A percentile compares a stretch with the other conserved stretches of the same genome.
phyloP scores from a whole-genome alignment of 2,797 vertebrate species.

The Meda fulgida region DNA sequence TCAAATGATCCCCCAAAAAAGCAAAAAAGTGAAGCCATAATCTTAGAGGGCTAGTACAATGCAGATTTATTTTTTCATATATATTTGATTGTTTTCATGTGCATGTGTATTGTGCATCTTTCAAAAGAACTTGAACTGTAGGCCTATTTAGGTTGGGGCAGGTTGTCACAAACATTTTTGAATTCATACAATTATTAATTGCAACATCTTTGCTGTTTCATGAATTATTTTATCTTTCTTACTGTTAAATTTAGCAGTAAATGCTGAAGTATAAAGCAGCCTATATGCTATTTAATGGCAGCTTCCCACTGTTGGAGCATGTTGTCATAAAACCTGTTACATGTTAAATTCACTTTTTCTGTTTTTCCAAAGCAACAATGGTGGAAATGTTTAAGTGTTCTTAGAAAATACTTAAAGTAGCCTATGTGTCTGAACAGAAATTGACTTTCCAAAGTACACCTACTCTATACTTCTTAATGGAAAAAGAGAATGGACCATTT shows the following conservation, averaged over 20 bases:
- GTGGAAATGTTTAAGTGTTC: background rate
- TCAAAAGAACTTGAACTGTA: background rate
- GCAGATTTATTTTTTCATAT: background rate
- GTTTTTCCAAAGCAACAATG: background rate
- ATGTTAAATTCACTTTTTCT: background rate
- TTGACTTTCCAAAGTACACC: background rate
- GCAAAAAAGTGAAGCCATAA: background rate
- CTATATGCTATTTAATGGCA: background rate
- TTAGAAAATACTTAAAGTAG: too few species aligned
- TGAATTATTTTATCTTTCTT: background rate
- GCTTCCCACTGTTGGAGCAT: background rate
- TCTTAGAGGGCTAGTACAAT: background rate
- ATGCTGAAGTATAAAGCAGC: too few species aligned
- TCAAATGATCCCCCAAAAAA: slow-evolving; percentile 6
- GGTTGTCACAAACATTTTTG: background rate
- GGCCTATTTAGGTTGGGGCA: background rate
- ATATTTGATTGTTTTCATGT: background rate
- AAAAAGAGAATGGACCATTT: too few species aligned
- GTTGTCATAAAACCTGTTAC: background rate
- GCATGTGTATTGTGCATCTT: background rate
- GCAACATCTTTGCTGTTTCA: background rate
- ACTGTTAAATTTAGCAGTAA: background rate
- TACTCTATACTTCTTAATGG: too few species aligned
- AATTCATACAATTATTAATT: background rate
- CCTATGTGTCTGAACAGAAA: background rate